Conservation (phyloP, 2,113 vertebrate species). For the Dasyornis broadbenti region DNA sequence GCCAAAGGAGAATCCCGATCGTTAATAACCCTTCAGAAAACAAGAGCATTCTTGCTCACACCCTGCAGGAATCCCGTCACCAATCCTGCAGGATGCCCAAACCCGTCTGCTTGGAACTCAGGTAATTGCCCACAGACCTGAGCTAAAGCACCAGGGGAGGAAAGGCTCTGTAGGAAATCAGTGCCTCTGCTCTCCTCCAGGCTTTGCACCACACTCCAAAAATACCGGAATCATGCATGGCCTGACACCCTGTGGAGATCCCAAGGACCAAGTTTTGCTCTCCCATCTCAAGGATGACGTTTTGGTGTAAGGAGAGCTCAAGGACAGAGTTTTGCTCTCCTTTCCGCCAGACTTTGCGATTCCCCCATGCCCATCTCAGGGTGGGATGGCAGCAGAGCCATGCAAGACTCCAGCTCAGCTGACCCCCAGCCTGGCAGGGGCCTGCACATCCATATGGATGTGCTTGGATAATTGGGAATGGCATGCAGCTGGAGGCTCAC, state of each 20-base stretch:
- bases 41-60: accelerated
- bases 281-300: neutral
- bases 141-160: neutral
- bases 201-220: neutral
- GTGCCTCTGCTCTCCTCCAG: neutral
- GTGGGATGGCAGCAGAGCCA: accelerated
- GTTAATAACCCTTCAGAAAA: neutral
- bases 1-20: constrained; percentile 49
- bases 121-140: neutral
- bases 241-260: accelerated
- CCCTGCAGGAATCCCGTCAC: accelerated
- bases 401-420: accelerated
- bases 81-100: neutral
- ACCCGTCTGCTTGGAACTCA: neutral
- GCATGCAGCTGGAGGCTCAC: neutral
- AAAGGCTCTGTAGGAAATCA: neutral
- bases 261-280: neutral
- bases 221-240: accelerated
- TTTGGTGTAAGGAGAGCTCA: accelerated
- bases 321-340: neutral
- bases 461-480: neutral
- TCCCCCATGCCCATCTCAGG: accelerated
- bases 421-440: neutral
- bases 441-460: neutral
- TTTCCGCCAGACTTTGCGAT: neutral